Evolutionary conservation across 2,797 vertebrate species (phyloP).

Genomic region (Poeciliopsis paucimaculata): DNA sequence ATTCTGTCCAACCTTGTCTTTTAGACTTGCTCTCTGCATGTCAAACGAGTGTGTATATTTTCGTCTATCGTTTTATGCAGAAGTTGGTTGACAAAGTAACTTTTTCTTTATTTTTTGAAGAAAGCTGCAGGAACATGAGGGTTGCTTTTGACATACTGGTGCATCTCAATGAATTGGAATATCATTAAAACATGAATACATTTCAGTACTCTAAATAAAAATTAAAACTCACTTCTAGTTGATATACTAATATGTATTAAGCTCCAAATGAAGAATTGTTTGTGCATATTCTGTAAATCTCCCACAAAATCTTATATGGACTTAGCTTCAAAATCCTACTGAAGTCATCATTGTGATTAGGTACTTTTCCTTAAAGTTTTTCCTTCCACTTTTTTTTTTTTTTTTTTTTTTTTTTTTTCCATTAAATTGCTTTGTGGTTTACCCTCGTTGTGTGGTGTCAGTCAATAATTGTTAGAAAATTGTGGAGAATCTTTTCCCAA

Average conservation of each 20-base stretch:
- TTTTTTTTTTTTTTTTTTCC: background rate
- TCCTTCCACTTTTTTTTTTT: background rate
- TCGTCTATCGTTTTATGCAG: constrained; percentile 37
- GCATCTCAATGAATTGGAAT: background rate
- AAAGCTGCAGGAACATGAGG: constrained; percentile 28
- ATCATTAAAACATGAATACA: background rate
- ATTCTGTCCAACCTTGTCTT: constrained; percentile 74
- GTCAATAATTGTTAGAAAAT: background rate
- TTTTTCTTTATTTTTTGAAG: constrained; percentile 37
- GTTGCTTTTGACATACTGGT: background rate
- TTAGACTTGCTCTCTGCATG: constrained; percentile 55
- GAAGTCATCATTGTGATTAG: background rate
- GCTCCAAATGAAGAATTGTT: background rate
- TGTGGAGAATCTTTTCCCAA: background rate
- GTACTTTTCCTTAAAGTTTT: background rate
- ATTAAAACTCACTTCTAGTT: background rate
- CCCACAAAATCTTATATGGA: background rate
- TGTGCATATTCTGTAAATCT: background rate
- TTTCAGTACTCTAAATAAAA: background rate
- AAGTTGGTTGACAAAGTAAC: constrained; percentile 61
- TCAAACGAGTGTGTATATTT: constrained; percentile 16
- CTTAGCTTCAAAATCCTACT: background rate
- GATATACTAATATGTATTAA: background rate
- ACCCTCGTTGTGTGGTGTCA: background rate
- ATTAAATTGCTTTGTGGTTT: background rate